phyloP scores from a whole-genome alignment of 2,113 vertebrate species.

The Urocolius indicus region DNA sequence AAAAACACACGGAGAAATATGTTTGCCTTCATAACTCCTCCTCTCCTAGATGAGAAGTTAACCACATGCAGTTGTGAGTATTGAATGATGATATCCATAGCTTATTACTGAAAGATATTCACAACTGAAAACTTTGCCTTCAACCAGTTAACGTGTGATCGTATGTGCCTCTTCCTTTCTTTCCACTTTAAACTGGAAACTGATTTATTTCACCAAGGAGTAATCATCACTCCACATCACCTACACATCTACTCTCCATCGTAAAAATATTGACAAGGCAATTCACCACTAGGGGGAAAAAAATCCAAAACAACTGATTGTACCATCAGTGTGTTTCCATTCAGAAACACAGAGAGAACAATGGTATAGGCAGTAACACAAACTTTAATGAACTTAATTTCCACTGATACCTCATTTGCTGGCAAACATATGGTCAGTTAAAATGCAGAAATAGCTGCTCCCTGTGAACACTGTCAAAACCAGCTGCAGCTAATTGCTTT shows the following conservation, averaged over 20 bases:
- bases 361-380: neutral
- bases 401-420: neutral
- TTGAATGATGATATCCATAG: neutral
- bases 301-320: neutral
- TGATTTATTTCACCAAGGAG: neutral
- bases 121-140: neutral
- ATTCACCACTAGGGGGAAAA: neutral
- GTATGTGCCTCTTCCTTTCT: neutral
- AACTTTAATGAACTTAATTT: neutral
- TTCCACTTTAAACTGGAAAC: neutral
- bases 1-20: neutral
- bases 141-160: neutral
- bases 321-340: neutral
- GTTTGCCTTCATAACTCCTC: neutral
- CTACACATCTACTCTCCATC: neutral
- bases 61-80: neutral
- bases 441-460: neutral
- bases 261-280: neutral
- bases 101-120: neutral
- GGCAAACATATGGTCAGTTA: neutral
- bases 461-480: neutral
- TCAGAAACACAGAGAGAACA: neutral
- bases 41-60: neutral
- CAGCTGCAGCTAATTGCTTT: neutral
- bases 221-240: neutral